Base-by-base conservation (phyloP, 2,113 vertebrate species). In the Dinomys branickii region DNA sequence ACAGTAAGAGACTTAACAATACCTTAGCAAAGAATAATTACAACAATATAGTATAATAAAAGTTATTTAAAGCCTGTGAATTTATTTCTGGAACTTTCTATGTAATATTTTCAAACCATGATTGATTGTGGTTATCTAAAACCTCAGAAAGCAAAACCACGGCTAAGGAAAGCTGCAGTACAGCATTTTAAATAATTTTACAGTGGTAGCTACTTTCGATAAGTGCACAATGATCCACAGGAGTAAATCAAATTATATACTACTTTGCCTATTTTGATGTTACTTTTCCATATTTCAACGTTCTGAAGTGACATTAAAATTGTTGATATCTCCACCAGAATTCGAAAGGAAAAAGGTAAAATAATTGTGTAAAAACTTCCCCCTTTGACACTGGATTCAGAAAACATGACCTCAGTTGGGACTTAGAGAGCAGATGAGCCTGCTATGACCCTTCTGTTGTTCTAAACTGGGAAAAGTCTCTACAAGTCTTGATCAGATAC, bases 101-200 rank as follows among this genome's bases (percentile, higher is more conserved):
- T 77, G 44, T 63, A 24, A 7, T 92, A 75, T 77, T 92, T 92
- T 78, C 54, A 5, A 28, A 41, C 54, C 67, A 33, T 77, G 56
- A 3, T 38, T 71, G 65, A 30, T 8, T 58, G 71, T 75, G 54
- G 54, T 47, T 58, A 59, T 41, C 84, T 85, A 35, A 85, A 33
- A 78, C 22, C 30, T 92, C 59, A 47, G 33, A 50, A 63, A 59
- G 24, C 56, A 92, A 77, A 47, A 33, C 52, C 69, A 47, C 33
- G 33, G 54, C 44, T 85, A 41, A 77, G 33, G 56, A 24, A 41
- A 54, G 12, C 71, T 63, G 54, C 52, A 28, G 19, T 12, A 3
- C 11, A 11, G 4, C 75, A 50, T 88, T 92, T 82, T 78, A 41
- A 92, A 97, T 91, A 47, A 12, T 94, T 61, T 94, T 65, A 5